phyloP scores from a whole-genome alignment of 2,888 invertebrate genomes.

The Synanthedon vespiformis region DNA sequence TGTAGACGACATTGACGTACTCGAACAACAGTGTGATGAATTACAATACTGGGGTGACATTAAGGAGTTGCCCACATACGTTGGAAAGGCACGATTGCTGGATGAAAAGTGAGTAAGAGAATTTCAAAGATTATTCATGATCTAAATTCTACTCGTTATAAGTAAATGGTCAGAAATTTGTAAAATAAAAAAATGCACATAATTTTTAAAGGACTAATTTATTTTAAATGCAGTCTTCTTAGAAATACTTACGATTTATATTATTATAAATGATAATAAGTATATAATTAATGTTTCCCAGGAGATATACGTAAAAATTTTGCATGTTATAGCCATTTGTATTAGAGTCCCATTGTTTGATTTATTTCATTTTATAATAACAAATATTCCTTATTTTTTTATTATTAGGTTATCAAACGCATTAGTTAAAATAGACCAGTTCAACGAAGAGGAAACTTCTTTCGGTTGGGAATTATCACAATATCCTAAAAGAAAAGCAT shows the following conservation, averaged over 20 bases:
- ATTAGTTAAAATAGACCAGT: constrained; percentile 83
- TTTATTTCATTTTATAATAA: too few species aligned
- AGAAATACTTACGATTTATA: too few species aligned
- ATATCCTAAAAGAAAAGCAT: constrained; percentile 85
- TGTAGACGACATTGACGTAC: constrained; percentile 82
- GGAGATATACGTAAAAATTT: too few species aligned
- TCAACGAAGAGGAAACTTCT: constrained; percentile 91
- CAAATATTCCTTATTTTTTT: too few species aligned
- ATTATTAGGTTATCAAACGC: constrained; percentile 74
- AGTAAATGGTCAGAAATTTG: background rate
- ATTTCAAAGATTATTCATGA: too few species aligned
- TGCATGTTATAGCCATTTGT: too few species aligned
- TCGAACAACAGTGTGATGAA: constrained; percentile 84
- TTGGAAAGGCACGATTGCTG: constrained; percentile 82
- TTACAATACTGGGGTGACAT: constrained; percentile 90
- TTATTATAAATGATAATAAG: too few species aligned
- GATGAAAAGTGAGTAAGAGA: constrained; percentile 70
- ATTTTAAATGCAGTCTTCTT: too few species aligned
- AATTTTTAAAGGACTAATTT: too few species aligned
- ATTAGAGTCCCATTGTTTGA: too few species aligned
- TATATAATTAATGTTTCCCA: too few species aligned
- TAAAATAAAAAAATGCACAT: background rate
- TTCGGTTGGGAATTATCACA: constrained; percentile 90
- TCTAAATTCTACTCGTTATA: too few species aligned
- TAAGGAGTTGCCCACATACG: constrained; percentile 84